Percentiles rank a stretch among this genome's conserved stretches.
phyloP scores from a whole-genome alignment of 2,113 vertebrate genomes.

The Equus quagga region DNA sequence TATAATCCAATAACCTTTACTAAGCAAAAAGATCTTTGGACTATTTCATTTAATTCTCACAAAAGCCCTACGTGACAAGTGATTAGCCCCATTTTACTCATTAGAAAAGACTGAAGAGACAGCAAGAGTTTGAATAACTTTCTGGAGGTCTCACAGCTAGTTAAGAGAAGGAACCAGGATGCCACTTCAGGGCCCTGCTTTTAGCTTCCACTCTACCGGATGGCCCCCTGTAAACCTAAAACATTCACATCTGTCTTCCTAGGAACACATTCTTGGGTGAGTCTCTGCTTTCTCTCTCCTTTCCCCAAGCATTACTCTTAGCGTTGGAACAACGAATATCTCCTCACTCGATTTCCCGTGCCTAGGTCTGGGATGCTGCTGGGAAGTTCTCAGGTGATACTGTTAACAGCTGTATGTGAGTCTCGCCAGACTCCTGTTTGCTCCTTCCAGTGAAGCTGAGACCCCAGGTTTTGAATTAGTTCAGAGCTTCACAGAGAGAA shows the following conservation, averaged over 20 bases:
- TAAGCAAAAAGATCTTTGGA: not conserved
- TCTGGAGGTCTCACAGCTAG: not conserved
- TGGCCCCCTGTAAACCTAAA: not conserved
- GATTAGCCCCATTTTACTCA: not conserved
- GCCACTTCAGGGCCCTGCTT: not conserved
- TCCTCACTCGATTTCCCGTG: not conserved
- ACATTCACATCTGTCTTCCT: not conserved
- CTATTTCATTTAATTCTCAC: slow-evolving; percentile 1
- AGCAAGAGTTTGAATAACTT: not conserved
- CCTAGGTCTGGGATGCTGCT: not conserved
- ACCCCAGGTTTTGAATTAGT: not conserved
- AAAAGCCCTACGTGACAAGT: not conserved
- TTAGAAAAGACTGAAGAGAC: slow-evolving; percentile 8
- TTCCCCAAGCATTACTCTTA: not conserved
- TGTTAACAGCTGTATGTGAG: not conserved
- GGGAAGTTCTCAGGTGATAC: not conserved
- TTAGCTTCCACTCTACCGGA: not conserved
- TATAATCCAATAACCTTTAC: not conserved
- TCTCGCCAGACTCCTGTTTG: not conserved
- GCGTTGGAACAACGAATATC: not conserved
- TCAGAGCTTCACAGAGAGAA: not conserved
- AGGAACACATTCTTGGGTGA: not conserved
- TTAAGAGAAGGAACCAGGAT: not conserved
- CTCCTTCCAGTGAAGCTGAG: not conserved
- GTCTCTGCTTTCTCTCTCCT: not conserved